These are phyloP conservation scores for Mythimna ferrago DNA, from an alignment of 2,888 invertebrate genomes.

Conservation along the genomic window DNA sequence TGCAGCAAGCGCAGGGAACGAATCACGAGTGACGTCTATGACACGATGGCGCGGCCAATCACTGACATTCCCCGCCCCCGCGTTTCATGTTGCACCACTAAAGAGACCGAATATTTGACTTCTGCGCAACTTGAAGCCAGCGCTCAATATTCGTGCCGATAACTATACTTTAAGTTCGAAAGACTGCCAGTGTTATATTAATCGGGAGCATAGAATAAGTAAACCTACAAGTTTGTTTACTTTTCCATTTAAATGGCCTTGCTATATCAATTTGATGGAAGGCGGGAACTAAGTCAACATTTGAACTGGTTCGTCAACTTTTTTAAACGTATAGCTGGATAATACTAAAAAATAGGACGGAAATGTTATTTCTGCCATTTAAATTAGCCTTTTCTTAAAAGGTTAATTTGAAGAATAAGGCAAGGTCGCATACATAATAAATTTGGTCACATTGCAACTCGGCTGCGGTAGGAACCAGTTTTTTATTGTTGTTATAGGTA, in stretches of 20 bases:
- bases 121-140: no score
- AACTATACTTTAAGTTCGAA: neutral
- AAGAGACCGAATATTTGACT: no score
- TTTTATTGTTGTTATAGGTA: neutral
- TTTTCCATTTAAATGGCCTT: slow-evolving; percentile 42
- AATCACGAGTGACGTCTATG: no score
- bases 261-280: slow-evolving; percentile 34
- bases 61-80: no score
- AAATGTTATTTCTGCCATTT: neutral
- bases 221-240: slow-evolving; percentile 31
- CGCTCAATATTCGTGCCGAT: no score
- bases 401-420: neutral
- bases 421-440: slow-evolving; percentile 5
- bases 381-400: neutral
- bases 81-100: no score
- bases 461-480: slow-evolving; percentile 10
- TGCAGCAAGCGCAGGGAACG: no score
- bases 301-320: slow-evolving; percentile 32
- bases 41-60: no score
- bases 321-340: neutral
- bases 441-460: neutral
- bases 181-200: neutral
- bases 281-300: slow-evolving; percentile 35
- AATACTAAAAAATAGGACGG: neutral
- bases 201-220: slow-evolving; percentile 7